Percentiles rank a stretch among this genome's conserved stretches.
Evolutionary conservation across 1,140 invertebrate genomes (phyloP).

Genomic region (Neodiprion pinetum): DNA sequence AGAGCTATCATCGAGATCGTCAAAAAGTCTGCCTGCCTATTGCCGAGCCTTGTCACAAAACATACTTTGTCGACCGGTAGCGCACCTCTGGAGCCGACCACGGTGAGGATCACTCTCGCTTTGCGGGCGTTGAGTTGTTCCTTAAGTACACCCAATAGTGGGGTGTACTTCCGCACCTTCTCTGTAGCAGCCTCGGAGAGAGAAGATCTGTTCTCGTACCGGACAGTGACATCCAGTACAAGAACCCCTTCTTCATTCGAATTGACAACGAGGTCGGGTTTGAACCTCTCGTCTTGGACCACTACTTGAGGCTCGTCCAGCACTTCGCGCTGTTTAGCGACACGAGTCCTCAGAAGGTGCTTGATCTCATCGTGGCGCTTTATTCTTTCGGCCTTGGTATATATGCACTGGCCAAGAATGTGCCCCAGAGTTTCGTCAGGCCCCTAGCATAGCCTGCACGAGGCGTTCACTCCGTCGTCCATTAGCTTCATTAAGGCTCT

Average conservation of each 20-base stretch:
- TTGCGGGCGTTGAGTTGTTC: neutral
- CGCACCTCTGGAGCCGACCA: neutral
- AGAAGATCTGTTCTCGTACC: neutral
- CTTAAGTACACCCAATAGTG: neutral
- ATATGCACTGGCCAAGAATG: neutral
- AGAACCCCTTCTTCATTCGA: neutral
- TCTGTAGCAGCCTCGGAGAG: neutral
- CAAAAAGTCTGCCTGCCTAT: neutral
- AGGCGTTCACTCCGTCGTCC: neutral
- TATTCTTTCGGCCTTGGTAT: neutral
- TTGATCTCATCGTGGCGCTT: constrained; percentile 3
- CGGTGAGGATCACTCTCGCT: neutral
- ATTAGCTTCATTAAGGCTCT: neutral
- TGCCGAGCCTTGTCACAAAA: neutral
- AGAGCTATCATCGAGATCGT: constrained; percentile 4
- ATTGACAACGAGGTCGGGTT: constrained; percentile 1
- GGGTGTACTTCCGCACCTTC: neutral
- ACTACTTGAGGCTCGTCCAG: neutral
- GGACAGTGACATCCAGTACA: neutral
- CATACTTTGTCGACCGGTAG: neutral
- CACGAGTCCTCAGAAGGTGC: neutral
- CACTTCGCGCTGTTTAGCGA: neutral
- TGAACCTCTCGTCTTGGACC: neutral
- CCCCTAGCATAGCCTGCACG: neutral
- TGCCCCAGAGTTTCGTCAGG: neutral